Percentiles rank a stretch among this genome's conserved stretches.
Conservation (phyloP, 2,797 vertebrate species). For the Meda fulgida region DNA sequence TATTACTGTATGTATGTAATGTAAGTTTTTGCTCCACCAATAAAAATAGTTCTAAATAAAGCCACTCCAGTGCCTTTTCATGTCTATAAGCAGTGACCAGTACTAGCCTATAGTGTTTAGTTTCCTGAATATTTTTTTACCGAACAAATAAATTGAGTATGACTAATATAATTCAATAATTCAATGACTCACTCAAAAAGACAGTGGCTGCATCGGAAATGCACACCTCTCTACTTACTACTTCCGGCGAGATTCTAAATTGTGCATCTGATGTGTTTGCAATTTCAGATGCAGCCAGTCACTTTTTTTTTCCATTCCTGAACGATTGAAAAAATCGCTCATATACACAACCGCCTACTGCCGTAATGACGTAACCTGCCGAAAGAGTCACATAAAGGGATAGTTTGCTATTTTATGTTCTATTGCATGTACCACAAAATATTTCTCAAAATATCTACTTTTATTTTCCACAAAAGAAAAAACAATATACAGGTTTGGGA, state of each 20-base stretch:
- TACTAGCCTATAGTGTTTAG: background rate
- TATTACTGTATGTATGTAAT: too few species aligned
- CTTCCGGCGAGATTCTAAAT: background rate
- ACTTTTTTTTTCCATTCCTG: background rate
- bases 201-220: background rate
- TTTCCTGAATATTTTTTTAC: background rate
- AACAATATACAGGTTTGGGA: too few species aligned
- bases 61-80: background rate
- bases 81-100: background rate
- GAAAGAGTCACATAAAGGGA: background rate
- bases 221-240: background rate
- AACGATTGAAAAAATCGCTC: background rate
- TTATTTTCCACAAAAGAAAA: too few species aligned
- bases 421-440: too few species aligned
- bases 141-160: background rate
- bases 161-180: too few species aligned
- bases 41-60: background rate
- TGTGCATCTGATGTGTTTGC: background rate
- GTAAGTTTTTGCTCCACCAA: background rate
- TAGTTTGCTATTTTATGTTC: background rate
- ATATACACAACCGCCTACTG: background rate
- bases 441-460: too few species aligned
- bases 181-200: background rate
- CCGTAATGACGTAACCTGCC: too few species aligned
- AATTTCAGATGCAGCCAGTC: background rate